These are phyloP conservation scores for Gambelia wislizenii DNA, from an alignment of 2,797 vertebrate genomes.

Conservation along the genomic window DNA sequence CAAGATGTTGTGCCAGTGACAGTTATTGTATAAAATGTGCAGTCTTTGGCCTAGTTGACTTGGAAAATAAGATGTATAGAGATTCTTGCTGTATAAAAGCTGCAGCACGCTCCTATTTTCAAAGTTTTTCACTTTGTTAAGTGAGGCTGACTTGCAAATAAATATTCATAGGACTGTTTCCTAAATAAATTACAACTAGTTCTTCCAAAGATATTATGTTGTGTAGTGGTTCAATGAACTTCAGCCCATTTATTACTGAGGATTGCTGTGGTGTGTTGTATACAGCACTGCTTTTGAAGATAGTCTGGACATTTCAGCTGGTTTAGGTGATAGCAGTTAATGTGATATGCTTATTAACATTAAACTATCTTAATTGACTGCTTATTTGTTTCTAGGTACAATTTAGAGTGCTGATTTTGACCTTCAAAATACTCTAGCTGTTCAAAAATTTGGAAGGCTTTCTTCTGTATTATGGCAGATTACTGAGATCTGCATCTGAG, in stretches of 20 bases:
- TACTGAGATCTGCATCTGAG: neutral
- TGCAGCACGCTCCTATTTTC: neutral
- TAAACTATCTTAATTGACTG: neutral
- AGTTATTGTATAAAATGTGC: neutral
- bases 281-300: neutral
- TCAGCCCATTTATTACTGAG: neutral
- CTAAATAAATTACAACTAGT: neutral
- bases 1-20: neutral
- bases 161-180: neutral
- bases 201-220: neutral
- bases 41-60: neutral
- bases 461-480: neutral
- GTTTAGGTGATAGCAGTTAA: neutral
- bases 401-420: neutral
- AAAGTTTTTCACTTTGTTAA: neutral
- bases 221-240: neutral
- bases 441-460: neutral
- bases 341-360: neutral
- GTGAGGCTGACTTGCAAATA: neutral
- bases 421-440: neutral
- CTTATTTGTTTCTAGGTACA: neutral
- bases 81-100: neutral
- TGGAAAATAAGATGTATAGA: neutral
- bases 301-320: neutral
- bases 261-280: neutral